These are phyloP conservation scores for Brienomyrus brachyistius DNA, from an alignment of 2,113 vertebrate genomes.

Conservation along the genomic window DNA sequence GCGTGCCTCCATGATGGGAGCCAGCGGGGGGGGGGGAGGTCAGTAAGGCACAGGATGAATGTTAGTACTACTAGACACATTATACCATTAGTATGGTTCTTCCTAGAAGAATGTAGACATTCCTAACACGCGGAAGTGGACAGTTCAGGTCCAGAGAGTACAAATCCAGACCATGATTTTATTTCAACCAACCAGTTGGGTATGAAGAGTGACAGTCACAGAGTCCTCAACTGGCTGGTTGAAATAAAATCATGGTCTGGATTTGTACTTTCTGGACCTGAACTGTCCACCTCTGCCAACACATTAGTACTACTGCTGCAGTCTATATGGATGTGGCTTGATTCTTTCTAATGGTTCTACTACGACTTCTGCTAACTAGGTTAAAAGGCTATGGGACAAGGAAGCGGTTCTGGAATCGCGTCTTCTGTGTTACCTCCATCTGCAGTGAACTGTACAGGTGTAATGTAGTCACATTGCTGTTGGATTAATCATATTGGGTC, in stretches of 20 bases:
- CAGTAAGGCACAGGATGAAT: neutral
- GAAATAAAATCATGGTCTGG: neutral
- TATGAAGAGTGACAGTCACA: neutral
- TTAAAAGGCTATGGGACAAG: neutral
- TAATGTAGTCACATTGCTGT: neutral
- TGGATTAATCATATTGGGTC: constrained; percentile 13
- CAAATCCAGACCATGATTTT: neutral
- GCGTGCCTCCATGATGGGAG: neutral
- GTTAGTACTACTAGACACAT: neutral
- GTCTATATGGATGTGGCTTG: neutral
- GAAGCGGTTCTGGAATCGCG: neutral
- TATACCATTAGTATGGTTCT: neutral
- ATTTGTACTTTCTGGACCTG: neutral
- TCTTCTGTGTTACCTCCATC: neutral
- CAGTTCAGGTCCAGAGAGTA: neutral
- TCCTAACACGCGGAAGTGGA: neutral
- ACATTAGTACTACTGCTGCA: neutral
- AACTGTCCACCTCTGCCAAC: neutral
- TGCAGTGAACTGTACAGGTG: neutral
- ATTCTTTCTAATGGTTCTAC: neutral
- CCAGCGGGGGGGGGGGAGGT: neutral
- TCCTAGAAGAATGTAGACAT: neutral
- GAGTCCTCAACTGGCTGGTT: no score
- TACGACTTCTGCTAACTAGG: neutral
- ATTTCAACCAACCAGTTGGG: neutral